Base-by-base conservation (phyloP, 2,797 vertebrate genomes). In the Tamandua tetradactyla region DNA sequence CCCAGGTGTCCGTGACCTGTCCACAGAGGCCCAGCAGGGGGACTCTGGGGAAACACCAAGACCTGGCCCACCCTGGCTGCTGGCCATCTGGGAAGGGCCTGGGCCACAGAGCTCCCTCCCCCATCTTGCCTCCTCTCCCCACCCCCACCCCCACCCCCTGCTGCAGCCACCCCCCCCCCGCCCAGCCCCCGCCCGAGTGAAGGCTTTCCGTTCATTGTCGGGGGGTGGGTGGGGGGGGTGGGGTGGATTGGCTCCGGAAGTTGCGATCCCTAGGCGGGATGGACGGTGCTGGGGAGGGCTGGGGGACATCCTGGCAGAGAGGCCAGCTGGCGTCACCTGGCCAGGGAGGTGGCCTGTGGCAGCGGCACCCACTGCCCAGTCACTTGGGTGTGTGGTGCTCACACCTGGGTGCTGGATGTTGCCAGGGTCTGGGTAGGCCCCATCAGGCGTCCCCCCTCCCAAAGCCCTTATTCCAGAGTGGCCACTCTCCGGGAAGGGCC, bases 191-290 rank as follows among this genome's bases (percentile, higher is more conserved):
- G 44, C 44, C 44, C 8, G 44, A 44, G 44, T 9, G 44, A 11
- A 44, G 44, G 44, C 11, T 52, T 96, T 96, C 96, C 94, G 71
- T 91, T 76, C 95, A 91, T 96, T 96, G 96, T 95, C 76, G 89
- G 18, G 30, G 78, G 72, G 44, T 4, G 81, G 66, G 18, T n/a
- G n/a, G n/a, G n/a, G n/a, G n/a, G n/a, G n/a, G n/a, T n/a, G n/a
- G n/a, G n/a, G n/a, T n/a, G n/a, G n/a, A n/a, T n/a, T n/a, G n/a
- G 44, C 81, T 93, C 86, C 57, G 94, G 95, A 94, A 89, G 61
- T 89, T 7, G 40, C 1, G 7, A 23, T 40, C 68, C 71, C 55
- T 64, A 23, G 69, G 14, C 30, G 1, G 61, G 79, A 11, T 40
- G 10, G 76, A 7, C 0, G 0, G 23, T 10, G 89, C 55, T 35